These are phyloP conservation scores for Parelbella ahira DNA, from an alignment of 2,888 invertebrate species.

Conservation along the genomic window DNA sequence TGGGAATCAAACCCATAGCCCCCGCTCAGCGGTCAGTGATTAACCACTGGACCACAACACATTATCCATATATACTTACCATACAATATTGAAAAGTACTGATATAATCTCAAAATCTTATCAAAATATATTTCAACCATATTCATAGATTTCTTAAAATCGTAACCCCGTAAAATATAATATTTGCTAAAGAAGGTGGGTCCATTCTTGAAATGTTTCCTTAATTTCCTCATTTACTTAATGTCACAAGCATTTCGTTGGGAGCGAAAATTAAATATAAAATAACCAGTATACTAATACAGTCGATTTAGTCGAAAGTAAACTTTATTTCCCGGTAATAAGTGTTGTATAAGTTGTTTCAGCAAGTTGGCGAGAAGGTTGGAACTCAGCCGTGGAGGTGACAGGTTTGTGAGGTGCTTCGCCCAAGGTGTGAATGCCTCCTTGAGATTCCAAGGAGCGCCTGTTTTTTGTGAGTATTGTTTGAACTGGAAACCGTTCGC, in stretches of 20 bases:
- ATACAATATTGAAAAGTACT: too few species aligned
- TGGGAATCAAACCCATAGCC: too few species aligned
- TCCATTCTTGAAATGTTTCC: slow-evolving; percentile 29
- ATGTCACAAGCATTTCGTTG: slow-evolving; percentile 45
- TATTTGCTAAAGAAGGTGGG: slow-evolving; percentile 29
- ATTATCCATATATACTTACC: too few species aligned
- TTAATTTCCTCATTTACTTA: slow-evolving; percentile 40
- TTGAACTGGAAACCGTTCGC: slow-evolving; percentile 23
- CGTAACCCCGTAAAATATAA: slow-evolving; percentile 8
- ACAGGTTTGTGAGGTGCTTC: slow-evolving; percentile 40
- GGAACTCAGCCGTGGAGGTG: slow-evolving; percentile 37
- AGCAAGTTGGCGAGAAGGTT: slow-evolving; percentile 22
- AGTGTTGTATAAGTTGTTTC: slow-evolving; percentile 9
- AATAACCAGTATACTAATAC: slow-evolving; percentile 30
- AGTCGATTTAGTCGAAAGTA: slow-evolving; percentile 10
- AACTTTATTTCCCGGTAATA: slow-evolving; percentile 26
- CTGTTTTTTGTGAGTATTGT: slow-evolving; percentile 33
- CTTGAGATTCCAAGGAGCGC: slow-evolving; percentile 37
- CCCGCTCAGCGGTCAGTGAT: too few species aligned
- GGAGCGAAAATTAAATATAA: slow-evolving; percentile 43
- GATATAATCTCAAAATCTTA: too few species aligned
- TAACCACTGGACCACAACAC: too few species aligned
- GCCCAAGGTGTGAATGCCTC: slow-evolving; percentile 42
- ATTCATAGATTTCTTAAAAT: too few species aligned
- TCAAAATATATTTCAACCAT: too few species aligned